Evolutionary conservation across 1,140 invertebrate genomes (phyloP), one percentile per base, ranked within the genome.

Genomic region (Drosophila nikananu): DNA sequence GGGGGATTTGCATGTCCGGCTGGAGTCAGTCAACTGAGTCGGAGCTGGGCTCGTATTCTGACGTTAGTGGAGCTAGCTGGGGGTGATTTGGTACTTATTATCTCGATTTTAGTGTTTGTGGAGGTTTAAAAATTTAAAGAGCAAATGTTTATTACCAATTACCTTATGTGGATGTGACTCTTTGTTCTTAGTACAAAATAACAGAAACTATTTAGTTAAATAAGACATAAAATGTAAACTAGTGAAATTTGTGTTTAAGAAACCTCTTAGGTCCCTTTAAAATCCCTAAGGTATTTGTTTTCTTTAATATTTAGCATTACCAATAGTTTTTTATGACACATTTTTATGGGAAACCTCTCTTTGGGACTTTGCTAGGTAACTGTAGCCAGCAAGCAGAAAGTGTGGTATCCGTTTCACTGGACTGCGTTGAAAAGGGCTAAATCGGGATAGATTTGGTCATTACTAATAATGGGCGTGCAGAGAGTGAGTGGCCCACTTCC

Each of bases 381-480:
- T 23, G 27, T 70, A 37, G 25, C 58, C 17, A 21, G 60, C 48
- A 30, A 52, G 27, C 27, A 54, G 30, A 58, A 65, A 76, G 51
- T 59, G 63, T 64, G 67, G 76, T 68, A 68, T 76, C 68, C 83
- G 71, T 86, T 86, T 51, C 19, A 58, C n/a, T 19, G 48, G 5
- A 12, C 13, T n/a, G n/a, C 25, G 51, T 52, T 75, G 73, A 76
- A 62, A 58, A 37, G 37, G 75, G 67, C 73, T 49, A 54, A 39
- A 44, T 42, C 27, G 44, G 25, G 2, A 15, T 39, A 39, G 23
- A 44, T 61, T 48, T 75, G 60, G 71, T 61, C 79, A 86, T 65
- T 79, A 62, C 79, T 84, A 84, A 83, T 83, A 83, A 77, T 65
- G 71, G 61, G 44, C 66, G 49, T 55, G 62, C 21, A 39, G n/a